Base-by-base conservation (phyloP, 92 coral and sea anemone genomes). In the Epizoanthus scotinus region DNA sequence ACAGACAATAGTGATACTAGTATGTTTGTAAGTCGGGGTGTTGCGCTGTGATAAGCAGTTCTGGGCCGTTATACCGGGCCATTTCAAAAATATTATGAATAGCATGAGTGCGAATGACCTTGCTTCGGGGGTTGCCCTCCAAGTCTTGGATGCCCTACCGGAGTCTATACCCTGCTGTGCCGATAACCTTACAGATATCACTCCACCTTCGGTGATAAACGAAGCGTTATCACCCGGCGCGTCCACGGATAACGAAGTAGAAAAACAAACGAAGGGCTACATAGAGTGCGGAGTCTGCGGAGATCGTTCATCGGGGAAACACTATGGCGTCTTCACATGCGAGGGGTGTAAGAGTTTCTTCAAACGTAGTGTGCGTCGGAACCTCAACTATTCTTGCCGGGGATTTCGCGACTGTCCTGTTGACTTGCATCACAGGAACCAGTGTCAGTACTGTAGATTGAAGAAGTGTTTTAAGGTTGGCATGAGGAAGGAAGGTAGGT, bases 271-370 rank as follows among this genome's bases (percentile, higher is more conserved):
- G 2, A 89, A 86, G 79, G 87, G 81, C 0, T 90, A 63, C 34
- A 82, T 91, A 26, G 99, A 93, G 65, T 96, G 99, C 67, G 98
- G 90, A 9, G 99, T 96, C 2, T 96, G 99, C 67, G 94, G 98
- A 6, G 99, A 96, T 64, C 94, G 94, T 62, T 93, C 98, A 15
- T 91, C 96, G 14, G 99, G 99, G 54, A 96, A 96, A 73, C 99
- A 96, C 67, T 96, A 96, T 71, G 99, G 99, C 42, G 98, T 96
- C 44, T 96, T 88, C 56, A 96, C 99, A 5, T 96, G 99, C 72
- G 99, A 96, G 63, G 99, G 99, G 0, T 96, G 99, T 63, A 96
- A 96, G 81, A 89, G 94, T 15, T 96, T 96, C 86, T 96, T 96
- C 77, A 96, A 96, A 67, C 87, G 99, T 40, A 96, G 99, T 58